Base-by-base conservation (phyloP, 2,797 vertebrate species). In the Macroramphosus scolopax region DNA sequence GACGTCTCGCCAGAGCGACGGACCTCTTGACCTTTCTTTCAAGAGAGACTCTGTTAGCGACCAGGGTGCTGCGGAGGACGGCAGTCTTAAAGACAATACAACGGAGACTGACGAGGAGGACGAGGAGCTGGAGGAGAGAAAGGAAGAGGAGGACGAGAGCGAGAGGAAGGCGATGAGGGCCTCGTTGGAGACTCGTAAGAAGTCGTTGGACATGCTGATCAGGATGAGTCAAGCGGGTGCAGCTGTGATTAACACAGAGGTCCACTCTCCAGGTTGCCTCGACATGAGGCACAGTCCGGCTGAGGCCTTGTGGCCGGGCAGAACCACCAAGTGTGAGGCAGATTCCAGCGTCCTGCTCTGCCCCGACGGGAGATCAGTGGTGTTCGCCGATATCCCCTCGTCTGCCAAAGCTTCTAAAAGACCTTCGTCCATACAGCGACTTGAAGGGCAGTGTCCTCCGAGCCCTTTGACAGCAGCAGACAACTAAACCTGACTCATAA, bases 311-410 rank as follows among this genome's bases (percentile, higher is more conserved):
- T 95, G 92, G 89, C 90, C 90, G 3, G 80, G 91, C 74, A 92
- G 88, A 1, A 92, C 95, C 72, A 98, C 95, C 6, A 98, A 98
- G 81, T 98, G 96, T 0, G 96, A 98, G 79, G 96, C 96, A 0
- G 96, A 98, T 72, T 98, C 95, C 77, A 98, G 96, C 0, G 93
- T 97, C 30, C 90, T 93, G 14, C 91, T 96, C 7, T 91, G 93
- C 51, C 91, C 92, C 0, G 93, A 95, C 0, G 91, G 92, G 34
- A 80, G 67, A 1, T 82, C 78, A 0, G 64, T 83, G 22, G 66
- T 88, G 38, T 88, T 89, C 55, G 51, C 75, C 0, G 87, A 88
- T 60, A 63, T 86, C 45, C 61, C 72, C 35, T 55, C 42, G 12
- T 74, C 84, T 18, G 72, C 65, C 68, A 89, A 8, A 55, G 74